A percentile compares a stretch with the other conserved stretches of the same genome.
Conservation (phyloP, 2,113 vertebrate species). For the Halcyon senegalensis region DNA sequence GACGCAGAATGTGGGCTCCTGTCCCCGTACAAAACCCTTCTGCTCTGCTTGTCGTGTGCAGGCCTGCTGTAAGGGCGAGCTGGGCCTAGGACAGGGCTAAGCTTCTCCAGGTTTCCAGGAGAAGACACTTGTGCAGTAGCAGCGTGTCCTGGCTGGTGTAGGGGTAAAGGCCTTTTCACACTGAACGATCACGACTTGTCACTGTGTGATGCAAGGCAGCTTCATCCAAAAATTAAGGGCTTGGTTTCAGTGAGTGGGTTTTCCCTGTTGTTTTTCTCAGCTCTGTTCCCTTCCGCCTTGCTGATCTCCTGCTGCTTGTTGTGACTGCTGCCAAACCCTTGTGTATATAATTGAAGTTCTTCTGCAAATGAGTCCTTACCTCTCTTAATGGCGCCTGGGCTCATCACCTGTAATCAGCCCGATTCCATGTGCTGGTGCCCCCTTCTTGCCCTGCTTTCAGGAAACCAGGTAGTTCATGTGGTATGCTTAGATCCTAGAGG, state of each 20-base stretch:
- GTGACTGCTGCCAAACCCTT: neutral
- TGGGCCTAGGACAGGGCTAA: neutral
- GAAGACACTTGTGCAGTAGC: neutral
- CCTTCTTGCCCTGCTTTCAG: neutral
- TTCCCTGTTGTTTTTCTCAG: neutral
- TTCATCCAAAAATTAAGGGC: neutral
- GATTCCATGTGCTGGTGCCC: neutral
- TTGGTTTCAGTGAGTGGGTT: neutral
- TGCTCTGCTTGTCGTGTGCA: neutral
- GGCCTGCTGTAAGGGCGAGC: neutral
- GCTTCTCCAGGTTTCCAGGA: neutral
- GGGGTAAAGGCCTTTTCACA: neutral
- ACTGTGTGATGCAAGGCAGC: neutral
- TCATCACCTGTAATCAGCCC: neutral
- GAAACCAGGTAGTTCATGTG: neutral
- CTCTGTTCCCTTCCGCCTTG: neutral
- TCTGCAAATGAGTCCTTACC: neutral
- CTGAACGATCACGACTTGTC: neutral
- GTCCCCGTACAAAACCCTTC: rapidly evolving
- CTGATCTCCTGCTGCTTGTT: neutral
- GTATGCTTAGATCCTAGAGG: neutral
- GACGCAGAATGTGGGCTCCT: neutral
- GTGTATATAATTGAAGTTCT: neutral
- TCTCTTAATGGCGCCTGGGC: neutral
- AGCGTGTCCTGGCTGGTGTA: neutral